Conservation (phyloP, 2,888 invertebrate genomes). For the Trichacis sp. region DNA sequence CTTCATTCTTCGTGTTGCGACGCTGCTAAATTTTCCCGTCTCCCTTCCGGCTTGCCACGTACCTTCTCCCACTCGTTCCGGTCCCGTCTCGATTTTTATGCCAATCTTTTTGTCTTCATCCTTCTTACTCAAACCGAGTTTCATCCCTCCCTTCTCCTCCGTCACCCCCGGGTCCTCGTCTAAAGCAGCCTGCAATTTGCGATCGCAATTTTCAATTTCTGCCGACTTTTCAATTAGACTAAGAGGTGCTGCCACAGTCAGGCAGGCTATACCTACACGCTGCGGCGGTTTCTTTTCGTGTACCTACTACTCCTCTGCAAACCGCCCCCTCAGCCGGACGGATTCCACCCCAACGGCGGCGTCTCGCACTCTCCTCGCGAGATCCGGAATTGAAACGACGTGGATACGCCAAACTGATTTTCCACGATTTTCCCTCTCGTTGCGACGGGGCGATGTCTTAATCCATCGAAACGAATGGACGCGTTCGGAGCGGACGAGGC, state of each 20-base stretch:
- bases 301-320: conserved; percentile 38
- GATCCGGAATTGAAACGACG: conserved; percentile 60
- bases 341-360: conserved; percentile 50
- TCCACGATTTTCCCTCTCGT: conserved; percentile 37
- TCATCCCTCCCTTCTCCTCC: conserved; percentile 20
- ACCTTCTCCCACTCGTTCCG: conserved; percentile 37
- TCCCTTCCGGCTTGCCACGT: conserved; percentile 45
- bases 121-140: conserved; percentile 10
- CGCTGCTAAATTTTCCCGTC: conserved; percentile 48
- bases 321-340: conserved; percentile 44
- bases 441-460: conserved; percentile 42
- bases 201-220: conserved; percentile 70
- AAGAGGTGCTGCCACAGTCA: conserved; percentile 62
- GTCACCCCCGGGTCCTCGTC: conserved; percentile 48
- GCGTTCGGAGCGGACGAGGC: conserved; percentile 38
- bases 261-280: conserved; percentile 46
- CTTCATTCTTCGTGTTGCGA: conserved; percentile 64
- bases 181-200: conserved; percentile 69
- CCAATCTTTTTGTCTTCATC: conserved; percentile 36
- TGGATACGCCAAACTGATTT: conserved; percentile 42
- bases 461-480: conserved; percentile 45
- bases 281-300: conserved; percentile 54
- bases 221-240: conserved; percentile 70
- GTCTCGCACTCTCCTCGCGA: conserved; percentile 48
- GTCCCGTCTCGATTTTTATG: conserved; percentile 43